phyloP scores from a whole-genome alignment of 2,113 vertebrate genomes.

The Herpetotheres cachinnans region DNA sequence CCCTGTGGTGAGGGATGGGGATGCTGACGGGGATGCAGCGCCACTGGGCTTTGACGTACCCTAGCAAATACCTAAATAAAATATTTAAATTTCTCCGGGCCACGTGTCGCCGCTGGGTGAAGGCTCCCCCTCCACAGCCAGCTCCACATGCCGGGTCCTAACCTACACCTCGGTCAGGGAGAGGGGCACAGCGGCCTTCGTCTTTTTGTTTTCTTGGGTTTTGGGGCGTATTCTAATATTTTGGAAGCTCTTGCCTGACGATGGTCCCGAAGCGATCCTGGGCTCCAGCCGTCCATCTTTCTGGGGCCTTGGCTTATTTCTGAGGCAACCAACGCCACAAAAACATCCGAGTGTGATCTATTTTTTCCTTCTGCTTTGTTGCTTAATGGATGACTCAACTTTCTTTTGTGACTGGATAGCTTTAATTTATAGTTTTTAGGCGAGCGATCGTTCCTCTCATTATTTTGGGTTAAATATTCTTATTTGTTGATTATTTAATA shows the following conservation, averaged over 20 bases:
- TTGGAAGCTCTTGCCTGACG: not conserved
- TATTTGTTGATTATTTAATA: constrained; percentile 73
- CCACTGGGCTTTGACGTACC: accelerated
- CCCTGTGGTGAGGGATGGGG: not conserved
- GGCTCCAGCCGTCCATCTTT: not conserved
- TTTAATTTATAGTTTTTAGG: constrained; percentile 72
- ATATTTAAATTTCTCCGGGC: accelerated
- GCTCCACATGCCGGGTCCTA: accelerated
- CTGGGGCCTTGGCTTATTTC: not conserved
- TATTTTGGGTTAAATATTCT: constrained; percentile 70
- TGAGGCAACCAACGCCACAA: constrained; percentile 39
- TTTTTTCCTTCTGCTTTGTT: constrained; percentile 62
- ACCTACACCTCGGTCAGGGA: not conserved
- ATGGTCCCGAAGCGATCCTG: not conserved
- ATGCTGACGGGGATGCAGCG: too few relatives aligned
- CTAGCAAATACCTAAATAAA: too few relatives aligned
- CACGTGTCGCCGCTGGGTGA: accelerated
- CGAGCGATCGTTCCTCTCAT: constrained; percentile 35
- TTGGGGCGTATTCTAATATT: not conserved
- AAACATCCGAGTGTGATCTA: constrained; percentile 48
- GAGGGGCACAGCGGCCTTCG: not conserved
- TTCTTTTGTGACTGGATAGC: constrained; percentile 67
- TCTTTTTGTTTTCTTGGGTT: not conserved
- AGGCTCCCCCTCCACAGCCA: not conserved
- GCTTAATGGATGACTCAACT: constrained; percentile 71